Conservation (phyloP, 1,140 invertebrate species). For the Potamilus streckersoni region DNA sequence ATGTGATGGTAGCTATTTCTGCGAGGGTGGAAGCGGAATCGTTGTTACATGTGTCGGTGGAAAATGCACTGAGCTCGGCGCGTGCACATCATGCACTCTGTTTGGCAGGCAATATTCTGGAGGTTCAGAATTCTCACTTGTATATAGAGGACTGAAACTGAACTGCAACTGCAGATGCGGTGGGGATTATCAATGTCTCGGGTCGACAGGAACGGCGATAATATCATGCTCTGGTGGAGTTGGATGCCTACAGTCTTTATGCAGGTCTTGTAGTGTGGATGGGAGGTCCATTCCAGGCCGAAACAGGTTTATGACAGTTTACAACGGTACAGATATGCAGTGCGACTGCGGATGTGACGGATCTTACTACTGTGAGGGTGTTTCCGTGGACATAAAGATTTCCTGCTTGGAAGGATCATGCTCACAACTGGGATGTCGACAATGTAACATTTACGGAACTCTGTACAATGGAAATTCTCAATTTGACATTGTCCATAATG, state of each 20-base stretch:
- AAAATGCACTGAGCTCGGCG: constrained; percentile 21
- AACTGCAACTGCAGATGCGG: constrained; percentile 23
- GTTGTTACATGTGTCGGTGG: constrained; percentile 18
- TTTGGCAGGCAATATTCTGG: constrained; percentile 15
- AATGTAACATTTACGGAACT: constrained; percentile 21
- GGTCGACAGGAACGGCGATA: neutral
- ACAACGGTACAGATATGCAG: constrained; percentile 24
- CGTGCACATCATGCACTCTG: constrained; percentile 9
- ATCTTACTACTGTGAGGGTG: constrained; percentile 17
- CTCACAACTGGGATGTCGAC: constrained; percentile 18
- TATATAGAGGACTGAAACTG: constrained; percentile 14
- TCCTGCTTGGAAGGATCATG: constrained; percentile 12
- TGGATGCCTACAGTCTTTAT: constrained; percentile 15
- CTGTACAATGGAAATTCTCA: constrained; percentile 17
- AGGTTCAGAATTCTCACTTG: constrained; percentile 9
- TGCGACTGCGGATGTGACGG: constrained; percentile 29
- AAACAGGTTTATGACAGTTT: constrained; percentile 14
- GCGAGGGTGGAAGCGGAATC: constrained; percentile 13
- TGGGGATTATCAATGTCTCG: constrained; percentile 17
- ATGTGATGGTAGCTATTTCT: constrained; percentile 28
- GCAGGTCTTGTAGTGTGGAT: constrained; percentile 10
- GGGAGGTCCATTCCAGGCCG: constrained; percentile 7
- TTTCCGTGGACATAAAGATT: constrained; percentile 20
- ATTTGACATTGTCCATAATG: constrained; percentile 18
- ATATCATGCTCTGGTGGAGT: constrained; percentile 11